phyloP scores from a whole-genome alignment of 2,888 invertebrate genomes.

The Drosophila mulleri region DNA sequence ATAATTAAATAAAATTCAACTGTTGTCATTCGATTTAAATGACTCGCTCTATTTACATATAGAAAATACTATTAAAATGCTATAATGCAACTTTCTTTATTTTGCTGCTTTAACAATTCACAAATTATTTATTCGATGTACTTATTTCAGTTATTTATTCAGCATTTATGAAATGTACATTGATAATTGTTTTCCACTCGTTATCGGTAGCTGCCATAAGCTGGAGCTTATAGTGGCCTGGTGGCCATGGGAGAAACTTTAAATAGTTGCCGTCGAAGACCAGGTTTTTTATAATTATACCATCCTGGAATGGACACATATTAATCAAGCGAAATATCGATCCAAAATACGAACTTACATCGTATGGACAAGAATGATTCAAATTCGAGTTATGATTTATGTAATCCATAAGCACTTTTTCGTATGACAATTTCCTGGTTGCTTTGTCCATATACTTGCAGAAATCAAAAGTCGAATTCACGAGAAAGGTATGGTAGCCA shows the following conservation, averaged over 20 bases:
- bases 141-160: neutral
- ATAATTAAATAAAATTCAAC: neutral
- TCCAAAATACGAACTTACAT: neutral
- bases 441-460: constrained; percentile 12
- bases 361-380: constrained; percentile 41
- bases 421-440: neutral
- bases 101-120: neutral
- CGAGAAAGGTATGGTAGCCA: constrained; percentile 31
- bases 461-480: constrained; percentile 25
- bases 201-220: neutral
- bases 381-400: constrained; percentile 2
- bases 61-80: neutral
- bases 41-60: too few relatives aligned
- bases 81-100: neutral
- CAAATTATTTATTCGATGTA: neutral
- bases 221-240: neutral
- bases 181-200: neutral
- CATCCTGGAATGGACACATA: neutral
- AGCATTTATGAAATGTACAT: neutral
- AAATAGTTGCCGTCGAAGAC: neutral
- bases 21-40: neutral
- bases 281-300: neutral
- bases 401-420: neutral
- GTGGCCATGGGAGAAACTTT: neutral
- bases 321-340: too few relatives aligned